Conservation (phyloP, 2,113 vertebrate species). For the Passerina amoena region DNA sequence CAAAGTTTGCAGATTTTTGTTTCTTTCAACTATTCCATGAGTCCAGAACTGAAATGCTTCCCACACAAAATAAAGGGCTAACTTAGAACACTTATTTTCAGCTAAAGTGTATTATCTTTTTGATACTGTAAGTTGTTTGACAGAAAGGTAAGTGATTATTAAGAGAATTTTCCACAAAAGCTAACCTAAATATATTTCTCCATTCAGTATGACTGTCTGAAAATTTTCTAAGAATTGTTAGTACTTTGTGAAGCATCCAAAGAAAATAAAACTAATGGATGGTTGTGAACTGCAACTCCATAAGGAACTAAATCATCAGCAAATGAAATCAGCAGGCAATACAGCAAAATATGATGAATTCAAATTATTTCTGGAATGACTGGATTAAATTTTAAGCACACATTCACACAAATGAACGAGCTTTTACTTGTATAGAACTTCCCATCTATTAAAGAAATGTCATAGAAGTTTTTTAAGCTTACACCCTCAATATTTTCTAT, state of each 20-base stretch:
- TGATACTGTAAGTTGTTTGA: not conserved
- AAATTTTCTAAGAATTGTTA: not conserved
- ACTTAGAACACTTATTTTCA: not conserved
- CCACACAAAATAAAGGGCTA: not conserved
- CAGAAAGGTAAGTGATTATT: not conserved
- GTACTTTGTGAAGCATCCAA: not conserved
- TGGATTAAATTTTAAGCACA: not conserved
- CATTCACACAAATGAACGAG: not conserved
- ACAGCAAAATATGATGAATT: not conserved
- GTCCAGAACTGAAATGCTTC: not conserved
- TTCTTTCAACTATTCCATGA: not conserved
- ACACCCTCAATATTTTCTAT: not conserved
- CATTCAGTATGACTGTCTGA: not conserved
- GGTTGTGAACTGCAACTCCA: not conserved
- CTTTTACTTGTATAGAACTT: not conserved
- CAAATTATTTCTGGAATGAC: not conserved
- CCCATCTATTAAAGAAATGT: not conserved
- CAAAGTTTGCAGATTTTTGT: not conserved
- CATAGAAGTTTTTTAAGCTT: not conserved
- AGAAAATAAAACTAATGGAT: not conserved
- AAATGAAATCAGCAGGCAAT: not conserved
- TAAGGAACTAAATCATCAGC: not conserved
- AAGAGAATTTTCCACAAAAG: not conserved
- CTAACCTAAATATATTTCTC: not conserved
- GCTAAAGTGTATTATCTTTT: not conserved